phyloP scores from a whole-genome alignment of 2,888 invertebrate genomes.

The Zygogramma bicolorata region DNA sequence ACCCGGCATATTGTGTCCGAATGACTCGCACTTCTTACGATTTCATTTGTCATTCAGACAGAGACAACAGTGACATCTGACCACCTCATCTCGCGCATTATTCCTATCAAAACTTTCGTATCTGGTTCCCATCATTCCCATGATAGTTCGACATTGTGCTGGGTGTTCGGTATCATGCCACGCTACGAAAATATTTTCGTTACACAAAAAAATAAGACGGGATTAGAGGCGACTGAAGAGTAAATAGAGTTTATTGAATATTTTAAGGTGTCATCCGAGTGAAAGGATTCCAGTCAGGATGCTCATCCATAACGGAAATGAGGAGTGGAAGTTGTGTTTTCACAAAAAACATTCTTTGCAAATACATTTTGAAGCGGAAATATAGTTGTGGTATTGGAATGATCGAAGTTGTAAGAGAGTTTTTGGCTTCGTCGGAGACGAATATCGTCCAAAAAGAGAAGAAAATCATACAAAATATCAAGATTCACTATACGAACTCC shows the following conservation, averaged over 20 bases:
- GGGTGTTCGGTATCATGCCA: conserved; percentile 23
- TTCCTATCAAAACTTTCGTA: conserved; percentile 48
- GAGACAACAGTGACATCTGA: conserved; percentile 65
- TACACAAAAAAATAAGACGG: conserved; percentile 25
- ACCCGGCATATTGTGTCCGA: conserved; percentile 54
- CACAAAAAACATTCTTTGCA: too few relatives aligned
- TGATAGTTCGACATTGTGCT: conserved; percentile 40
- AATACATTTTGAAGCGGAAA: too few relatives aligned
- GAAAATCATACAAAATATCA: too few relatives aligned
- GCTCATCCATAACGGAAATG: background rate
- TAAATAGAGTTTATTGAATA: conserved; percentile 20
- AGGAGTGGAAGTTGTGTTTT: too few relatives aligned
- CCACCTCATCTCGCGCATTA: conserved; percentile 62
- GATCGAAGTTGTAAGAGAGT: too few relatives aligned
- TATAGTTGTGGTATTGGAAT: too few relatives aligned
- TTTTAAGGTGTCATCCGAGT: conserved; percentile 2
- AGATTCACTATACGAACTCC: too few relatives aligned
- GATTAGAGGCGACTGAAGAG: conserved; percentile 14
- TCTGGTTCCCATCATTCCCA: conserved; percentile 58
- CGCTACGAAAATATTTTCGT: conserved; percentile 34
- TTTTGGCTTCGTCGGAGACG: too few relatives aligned
- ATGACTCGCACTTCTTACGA: conserved; percentile 63
- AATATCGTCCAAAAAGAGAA: too few relatives aligned
- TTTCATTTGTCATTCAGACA: conserved; percentile 65
- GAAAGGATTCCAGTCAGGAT: background rate